phyloP scores from a whole-genome alignment of 2,797 vertebrate genomes.

The Acomys russatus region DNA sequence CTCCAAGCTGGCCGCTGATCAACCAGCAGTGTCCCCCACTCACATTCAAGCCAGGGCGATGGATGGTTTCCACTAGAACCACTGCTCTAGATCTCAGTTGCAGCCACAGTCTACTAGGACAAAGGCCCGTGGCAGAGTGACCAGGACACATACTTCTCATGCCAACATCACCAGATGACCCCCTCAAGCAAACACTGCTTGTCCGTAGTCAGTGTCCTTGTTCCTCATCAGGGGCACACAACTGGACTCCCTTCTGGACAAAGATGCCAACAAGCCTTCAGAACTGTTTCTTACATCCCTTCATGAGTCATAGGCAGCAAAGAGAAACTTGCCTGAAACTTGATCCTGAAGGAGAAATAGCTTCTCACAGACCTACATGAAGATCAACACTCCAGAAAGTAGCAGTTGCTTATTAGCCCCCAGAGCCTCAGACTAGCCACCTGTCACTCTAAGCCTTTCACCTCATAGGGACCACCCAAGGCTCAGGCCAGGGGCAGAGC shows the following conservation, averaged over 20 bases:
- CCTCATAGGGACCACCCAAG: constrained; percentile 33
- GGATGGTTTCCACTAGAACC: not conserved
- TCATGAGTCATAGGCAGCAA: constrained; percentile 54
- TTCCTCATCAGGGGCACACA: not conserved
- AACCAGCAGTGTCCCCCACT: not conserved
- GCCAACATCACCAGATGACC: not conserved
- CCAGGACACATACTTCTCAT: not conserved
- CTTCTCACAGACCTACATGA: constrained; percentile 52
- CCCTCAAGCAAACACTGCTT: not conserved
- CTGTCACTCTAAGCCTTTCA: not conserved
- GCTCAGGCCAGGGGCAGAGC: not conserved
- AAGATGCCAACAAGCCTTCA: constrained; percentile 52
- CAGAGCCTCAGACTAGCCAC: constrained; percentile 31
- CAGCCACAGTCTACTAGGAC: not conserved
- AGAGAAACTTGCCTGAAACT: constrained; percentile 64
- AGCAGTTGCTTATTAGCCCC: constrained; percentile 1
- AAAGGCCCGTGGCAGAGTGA: not conserved
- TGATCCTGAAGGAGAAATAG: constrained; percentile 50
- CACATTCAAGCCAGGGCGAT: not conserved
- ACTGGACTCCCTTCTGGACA: not conserved
- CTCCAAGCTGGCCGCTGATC: too few relatives aligned
- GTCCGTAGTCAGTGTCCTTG: not conserved
- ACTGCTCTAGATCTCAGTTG: not conserved
- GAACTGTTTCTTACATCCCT: not conserved
- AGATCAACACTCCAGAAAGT: constrained; percentile 54